phyloP scores from a whole-genome alignment of 2,888 invertebrate species.

The Suillia variegata region DNA sequence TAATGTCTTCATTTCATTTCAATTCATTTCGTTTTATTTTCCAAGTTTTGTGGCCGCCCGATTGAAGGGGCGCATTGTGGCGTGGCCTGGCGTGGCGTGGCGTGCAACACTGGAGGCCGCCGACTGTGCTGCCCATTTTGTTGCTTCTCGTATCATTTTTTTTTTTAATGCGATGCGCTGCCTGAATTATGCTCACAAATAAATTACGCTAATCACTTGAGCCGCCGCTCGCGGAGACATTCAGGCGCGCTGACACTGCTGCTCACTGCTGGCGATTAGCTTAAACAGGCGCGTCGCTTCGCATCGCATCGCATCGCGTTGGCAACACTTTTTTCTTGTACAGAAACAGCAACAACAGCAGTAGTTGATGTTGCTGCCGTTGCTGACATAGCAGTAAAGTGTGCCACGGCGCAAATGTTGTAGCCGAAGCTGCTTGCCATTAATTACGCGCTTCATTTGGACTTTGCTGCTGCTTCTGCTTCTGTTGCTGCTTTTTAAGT shows the following conservation, averaged over 20 bases:
- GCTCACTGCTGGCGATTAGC: slow-evolving; percentile 8
- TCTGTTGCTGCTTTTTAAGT: background rate
- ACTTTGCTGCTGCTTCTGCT: too few relatives aligned
- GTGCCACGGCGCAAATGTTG: slow-evolving; percentile 6
- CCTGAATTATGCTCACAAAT: slow-evolving; percentile 7
- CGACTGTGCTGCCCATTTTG: slow-evolving; percentile 4
- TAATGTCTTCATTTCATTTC: slow-evolving; percentile 48
- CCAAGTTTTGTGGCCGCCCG: slow-evolving; percentile 28
- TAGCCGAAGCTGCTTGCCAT: background rate
- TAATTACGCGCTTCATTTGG: slow-evolving; percentile 11
- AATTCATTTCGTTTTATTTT: too few relatives aligned
- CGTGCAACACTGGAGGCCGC: too few relatives aligned
- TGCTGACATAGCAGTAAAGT: slow-evolving; percentile 2
- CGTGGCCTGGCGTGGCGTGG: background rate
- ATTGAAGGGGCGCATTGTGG: too few relatives aligned
- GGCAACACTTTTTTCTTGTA: background rate
- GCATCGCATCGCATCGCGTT: too few relatives aligned
- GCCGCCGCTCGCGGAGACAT: background rate
- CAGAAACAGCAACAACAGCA: background rate
- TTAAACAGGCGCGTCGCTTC: background rate
- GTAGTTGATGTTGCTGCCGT: background rate
- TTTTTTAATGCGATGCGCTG: background rate
- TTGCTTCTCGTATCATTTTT: background rate
- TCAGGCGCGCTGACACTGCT: slow-evolving; percentile 7
- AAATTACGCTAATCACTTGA: slow-evolving; percentile 13